These are phyloP conservation scores for Thymelicus lineola DNA, from an alignment of 2,888 invertebrate genomes.

Conservation along the genomic window DNA sequence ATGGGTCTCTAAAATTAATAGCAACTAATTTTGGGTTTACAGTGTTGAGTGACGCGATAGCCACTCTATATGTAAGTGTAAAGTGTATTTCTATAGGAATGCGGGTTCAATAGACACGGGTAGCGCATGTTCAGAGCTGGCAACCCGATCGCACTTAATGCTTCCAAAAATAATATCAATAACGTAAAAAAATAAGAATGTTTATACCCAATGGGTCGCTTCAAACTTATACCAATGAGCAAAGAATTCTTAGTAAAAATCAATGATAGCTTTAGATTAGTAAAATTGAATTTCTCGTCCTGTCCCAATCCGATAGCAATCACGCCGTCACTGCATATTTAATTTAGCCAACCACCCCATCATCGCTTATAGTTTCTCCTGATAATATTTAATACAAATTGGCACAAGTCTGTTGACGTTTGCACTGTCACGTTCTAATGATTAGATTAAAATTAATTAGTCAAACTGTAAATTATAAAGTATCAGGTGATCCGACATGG, in stretches of 20 bases:
- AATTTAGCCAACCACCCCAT: constrained; percentile 68
- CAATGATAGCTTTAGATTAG: constrained; percentile 53
- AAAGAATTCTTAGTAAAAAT: constrained; percentile 62
- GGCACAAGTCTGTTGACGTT: constrained; percentile 19
- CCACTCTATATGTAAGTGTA: constrained; percentile 79
- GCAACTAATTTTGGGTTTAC: constrained; percentile 82
- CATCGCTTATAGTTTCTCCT: constrained; percentile 64
- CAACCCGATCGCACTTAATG: constrained; percentile 74
- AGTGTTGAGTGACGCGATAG: constrained; percentile 82
- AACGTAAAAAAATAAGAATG: constrained; percentile 15
- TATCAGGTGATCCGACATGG: constrained; percentile 32
- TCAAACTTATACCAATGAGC: constrained; percentile 40
- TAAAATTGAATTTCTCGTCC: constrained; percentile 44
- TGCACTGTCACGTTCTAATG: constrained; percentile 35
- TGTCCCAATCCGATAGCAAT: constrained; percentile 61
- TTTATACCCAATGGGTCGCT: constrained; percentile 23
- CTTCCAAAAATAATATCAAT: constrained; percentile 59
- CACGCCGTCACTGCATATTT: constrained; percentile 74
- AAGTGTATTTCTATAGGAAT: constrained; percentile 75
- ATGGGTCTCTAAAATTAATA: constrained; percentile 66
- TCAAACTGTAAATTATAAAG: constrained; percentile 28
- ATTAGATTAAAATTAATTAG: constrained; percentile 12
- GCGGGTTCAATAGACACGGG: constrained; percentile 78
- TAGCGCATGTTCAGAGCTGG: constrained; percentile 79
- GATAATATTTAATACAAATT: constrained; percentile 33